Evolutionary conservation across 2,888 invertebrate genomes (phyloP), one percentile per base, ranked within the genome.

Genomic region (Chromoteleia sp.): DNA sequence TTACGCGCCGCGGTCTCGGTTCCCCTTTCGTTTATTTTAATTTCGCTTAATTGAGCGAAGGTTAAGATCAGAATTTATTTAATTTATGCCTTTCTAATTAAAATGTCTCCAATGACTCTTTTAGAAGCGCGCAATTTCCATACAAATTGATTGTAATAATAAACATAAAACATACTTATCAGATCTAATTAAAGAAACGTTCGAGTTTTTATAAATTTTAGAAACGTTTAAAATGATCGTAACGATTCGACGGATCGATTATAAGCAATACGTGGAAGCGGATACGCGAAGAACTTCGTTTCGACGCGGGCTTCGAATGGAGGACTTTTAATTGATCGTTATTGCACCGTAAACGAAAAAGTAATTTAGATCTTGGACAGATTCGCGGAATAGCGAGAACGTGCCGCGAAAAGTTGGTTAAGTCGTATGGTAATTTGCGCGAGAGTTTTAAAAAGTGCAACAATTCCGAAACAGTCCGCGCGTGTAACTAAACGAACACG

Each of bases 401-500:
- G 67, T 58, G 58, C 45, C 15, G 67, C 30, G 10, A 8, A 52
- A 68, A 56, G 50, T 76, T 68, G 39, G 56, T 1, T 65, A 50
- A 76, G 59, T 76, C 33, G 50, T 30, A 50, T 54, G 59, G 56
- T 67, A 63, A 74, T 54, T 56, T 48, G n/a, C 25, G 56, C 41
- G 21, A 39, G 21, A 29, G 36, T 63, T 76, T 75, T 41, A 50
- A 67, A 67, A 67, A 59, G 67, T 41, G 48, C 15, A 48, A 48
- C 50, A 41, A 50, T 54, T 52, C 19, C 52, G 33, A 43, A 41
- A 75, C 63, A 54, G 36, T 52, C 30, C 25, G 54, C 29, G 70
- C 48, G 39, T 63, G 70, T 39, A 76, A 50, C 54, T 43, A 68
- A 68, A 77, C 45, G 61, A 70, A 50, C 36, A 56, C 70, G 8